Conservation (phyloP, 2,797 vertebrate genomes). For the Ambastaia sidthimunki region DNA sequence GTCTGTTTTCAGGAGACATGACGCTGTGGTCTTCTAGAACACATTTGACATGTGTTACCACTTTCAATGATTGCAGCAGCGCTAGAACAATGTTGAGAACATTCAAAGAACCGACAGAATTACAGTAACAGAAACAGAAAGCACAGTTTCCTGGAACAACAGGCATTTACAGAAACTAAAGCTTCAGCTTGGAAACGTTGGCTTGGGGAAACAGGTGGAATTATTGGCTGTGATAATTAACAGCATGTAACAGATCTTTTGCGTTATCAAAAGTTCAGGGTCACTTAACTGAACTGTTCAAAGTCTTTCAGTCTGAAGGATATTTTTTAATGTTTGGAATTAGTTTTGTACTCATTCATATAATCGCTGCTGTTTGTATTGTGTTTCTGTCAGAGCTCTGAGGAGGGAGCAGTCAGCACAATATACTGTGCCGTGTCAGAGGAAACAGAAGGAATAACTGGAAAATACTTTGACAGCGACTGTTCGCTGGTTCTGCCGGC, state of each 20-base stretch:
- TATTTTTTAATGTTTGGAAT: too few species aligned
- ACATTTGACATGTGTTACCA: neutral
- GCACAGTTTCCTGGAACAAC: too few species aligned
- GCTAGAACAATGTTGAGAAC: neutral
- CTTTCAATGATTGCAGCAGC: neutral
- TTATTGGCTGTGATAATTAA: too few species aligned
- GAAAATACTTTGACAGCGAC: constrained; percentile 86
- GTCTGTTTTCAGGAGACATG: too few species aligned
- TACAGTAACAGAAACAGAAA: too few species aligned
- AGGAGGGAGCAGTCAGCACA: constrained; percentile 80
- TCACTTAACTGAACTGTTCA: too few species aligned
- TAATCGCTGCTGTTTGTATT: neutral
- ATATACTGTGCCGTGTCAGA: constrained; percentile 85
- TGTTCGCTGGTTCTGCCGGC: constrained; percentile 78
- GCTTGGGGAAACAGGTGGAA: too few species aligned
- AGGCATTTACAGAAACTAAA: too few species aligned
- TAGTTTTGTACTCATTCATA: too few species aligned
- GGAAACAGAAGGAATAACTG: constrained; percentile 81
- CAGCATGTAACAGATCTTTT: neutral
- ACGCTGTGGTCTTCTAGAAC: neutral
- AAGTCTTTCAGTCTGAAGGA: too few species aligned
- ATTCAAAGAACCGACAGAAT: neutral
- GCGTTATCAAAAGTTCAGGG: too few species aligned
- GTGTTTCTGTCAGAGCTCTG: constrained; percentile 70
- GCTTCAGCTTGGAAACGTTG: too few species aligned